Conservation (phyloP, 1,140 invertebrate species). For the Drosophila arawakana region DNA sequence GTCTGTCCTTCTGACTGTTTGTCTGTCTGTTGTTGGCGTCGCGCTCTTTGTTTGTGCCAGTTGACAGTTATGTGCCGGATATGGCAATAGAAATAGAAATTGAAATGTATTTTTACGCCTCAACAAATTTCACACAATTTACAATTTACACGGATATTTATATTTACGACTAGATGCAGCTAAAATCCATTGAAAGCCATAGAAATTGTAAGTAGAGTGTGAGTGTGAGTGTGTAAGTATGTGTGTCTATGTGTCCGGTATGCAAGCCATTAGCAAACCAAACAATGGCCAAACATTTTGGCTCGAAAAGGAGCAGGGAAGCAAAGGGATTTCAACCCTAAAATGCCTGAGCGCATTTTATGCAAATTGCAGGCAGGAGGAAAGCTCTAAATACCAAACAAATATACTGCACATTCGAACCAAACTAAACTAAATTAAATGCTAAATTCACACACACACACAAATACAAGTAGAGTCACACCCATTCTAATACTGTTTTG, state of each 20-base stretch:
- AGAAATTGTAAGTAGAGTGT: neutral
- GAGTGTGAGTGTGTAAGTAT: neutral
- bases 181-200: slow-evolving; percentile 23
- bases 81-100: slow-evolving; percentile 50
- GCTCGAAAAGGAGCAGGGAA: slow-evolving; percentile 8
- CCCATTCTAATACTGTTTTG: slow-evolving; percentile 32
- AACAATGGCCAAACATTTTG: slow-evolving; percentile 57
- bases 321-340: slow-evolving; percentile 24
- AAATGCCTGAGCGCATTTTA: slow-evolving; percentile 68
- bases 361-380: slow-evolving; percentile 63
- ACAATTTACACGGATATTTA: slow-evolving; percentile 50
- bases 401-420: slow-evolving; percentile 54
- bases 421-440: slow-evolving; percentile 56
- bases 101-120: slow-evolving; percentile 72
- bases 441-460: slow-evolving; percentile 45
- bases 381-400: slow-evolving; percentile 69
- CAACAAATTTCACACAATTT: slow-evolving; percentile 57
- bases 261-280: slow-evolving; percentile 72
- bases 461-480: neutral
- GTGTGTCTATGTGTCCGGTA: slow-evolving; percentile 5
- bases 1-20: neutral
- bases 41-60: slow-evolving; percentile 50
- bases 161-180: slow-evolving; percentile 23
- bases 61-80: slow-evolving; percentile 12
- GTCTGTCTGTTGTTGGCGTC: slow-evolving; percentile 6